These are phyloP conservation scores for Neomorphus geoffroyi DNA, from an alignment of 2,797 vertebrate genomes.

Conservation along the genomic window DNA sequence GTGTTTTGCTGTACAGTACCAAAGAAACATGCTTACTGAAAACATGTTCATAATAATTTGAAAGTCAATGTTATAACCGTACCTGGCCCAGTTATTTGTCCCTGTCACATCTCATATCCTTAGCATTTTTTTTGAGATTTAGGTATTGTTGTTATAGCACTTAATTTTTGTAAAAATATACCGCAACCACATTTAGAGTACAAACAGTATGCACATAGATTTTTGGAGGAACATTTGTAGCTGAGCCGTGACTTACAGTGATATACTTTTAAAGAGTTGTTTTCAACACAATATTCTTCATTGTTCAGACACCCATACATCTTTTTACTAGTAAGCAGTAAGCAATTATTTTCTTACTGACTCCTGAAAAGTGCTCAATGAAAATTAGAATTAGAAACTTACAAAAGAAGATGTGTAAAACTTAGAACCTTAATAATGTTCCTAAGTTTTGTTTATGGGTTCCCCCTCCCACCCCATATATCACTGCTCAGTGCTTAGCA, in stretches of 20 bases:
- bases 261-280: background rate
- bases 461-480: background rate
- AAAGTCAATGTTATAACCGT: background rate
- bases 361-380: background rate
- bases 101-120: background rate
- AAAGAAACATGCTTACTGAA: background rate
- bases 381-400: background rate
- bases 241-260: background rate
- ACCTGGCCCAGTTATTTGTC: background rate
- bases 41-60: background rate
- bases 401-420: background rate
- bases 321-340: background rate
- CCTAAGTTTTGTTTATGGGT: background rate
- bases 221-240: background rate
- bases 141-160: background rate
- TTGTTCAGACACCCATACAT: background rate
- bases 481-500: background rate
- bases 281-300: background rate
- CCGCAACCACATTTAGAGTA: background rate
- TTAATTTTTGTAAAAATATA: background rate
- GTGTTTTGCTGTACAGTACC: background rate
- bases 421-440: background rate
- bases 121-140: background rate
- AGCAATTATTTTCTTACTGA: background rate
- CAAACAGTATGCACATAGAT: background rate